Percentiles rank a stretch among this genome's conserved stretches.
These are phyloP conservation scores for Venturia canescens DNA, from an alignment of 1,140 invertebrate genomes.

Conservation along the genomic window DNA sequence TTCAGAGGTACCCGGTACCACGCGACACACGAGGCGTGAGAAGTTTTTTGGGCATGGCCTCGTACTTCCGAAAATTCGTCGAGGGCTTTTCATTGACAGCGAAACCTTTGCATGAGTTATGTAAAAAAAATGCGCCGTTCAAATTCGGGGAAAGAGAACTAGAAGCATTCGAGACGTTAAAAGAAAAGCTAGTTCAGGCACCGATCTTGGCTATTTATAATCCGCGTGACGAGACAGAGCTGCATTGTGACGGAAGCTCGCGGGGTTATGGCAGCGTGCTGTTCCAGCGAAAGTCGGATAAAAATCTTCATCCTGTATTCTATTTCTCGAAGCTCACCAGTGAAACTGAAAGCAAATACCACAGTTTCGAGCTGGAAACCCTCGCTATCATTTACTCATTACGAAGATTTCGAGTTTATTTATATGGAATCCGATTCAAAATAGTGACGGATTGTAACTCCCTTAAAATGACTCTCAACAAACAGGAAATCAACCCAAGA, in stretches of 20 bases:
- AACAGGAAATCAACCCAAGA: conserved; percentile 29
- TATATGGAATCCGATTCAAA: conserved; percentile 53
- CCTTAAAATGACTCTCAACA: conserved; percentile 42
- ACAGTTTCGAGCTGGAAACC: conserved; percentile 55
- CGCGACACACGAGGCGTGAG: background rate
- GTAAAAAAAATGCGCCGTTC: conserved; percentile 1
- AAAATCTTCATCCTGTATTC: conserved; percentile 25
- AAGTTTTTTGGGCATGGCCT: no score
- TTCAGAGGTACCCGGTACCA: conserved; percentile 12
- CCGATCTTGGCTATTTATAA: conserved; percentile 37
- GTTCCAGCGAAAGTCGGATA: conserved; percentile 43
- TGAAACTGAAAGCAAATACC: no score
- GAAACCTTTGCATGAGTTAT: conserved; percentile 25
- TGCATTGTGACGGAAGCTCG: conserved; percentile 56
- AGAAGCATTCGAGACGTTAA: no score
- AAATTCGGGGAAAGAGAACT: conserved; percentile 1
- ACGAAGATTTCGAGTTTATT: no score
- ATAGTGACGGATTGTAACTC: conserved; percentile 40
- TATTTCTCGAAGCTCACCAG: conserved; percentile 52
- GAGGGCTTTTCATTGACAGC: background rate
- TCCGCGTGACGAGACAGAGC: conserved; percentile 50
- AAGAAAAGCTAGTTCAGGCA: background rate
- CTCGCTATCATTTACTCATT: conserved; percentile 62
- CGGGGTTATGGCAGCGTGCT: conserved; percentile 55
- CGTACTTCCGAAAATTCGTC: conserved; percentile 35